These are phyloP conservation scores for Cataglyphis cursor DNA, from an alignment of 2,888 invertebrate genomes.

Conservation along the genomic window DNA sequence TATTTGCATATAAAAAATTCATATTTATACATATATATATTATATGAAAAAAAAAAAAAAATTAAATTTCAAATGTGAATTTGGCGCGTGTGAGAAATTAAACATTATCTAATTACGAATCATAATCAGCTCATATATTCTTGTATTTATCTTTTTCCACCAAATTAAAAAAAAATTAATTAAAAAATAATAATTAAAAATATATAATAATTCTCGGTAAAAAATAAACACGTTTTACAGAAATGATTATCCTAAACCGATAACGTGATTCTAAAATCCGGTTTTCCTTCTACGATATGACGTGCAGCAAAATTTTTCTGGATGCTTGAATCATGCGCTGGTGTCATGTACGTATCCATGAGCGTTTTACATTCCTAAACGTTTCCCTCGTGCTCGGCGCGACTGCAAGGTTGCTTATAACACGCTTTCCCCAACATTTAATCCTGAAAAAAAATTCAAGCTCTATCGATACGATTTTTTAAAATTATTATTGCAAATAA, in stretches of 20 bases:
- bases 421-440: constrained; percentile 16
- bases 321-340: constrained; percentile 50
- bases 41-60: too few species aligned
- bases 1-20: too few species aligned
- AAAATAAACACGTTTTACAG: neutral
- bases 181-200: too few species aligned
- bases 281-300: constrained; percentile 35
- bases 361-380: constrained; percentile 51
- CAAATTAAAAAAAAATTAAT: too few species aligned
- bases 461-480: neutral
- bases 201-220: too few species aligned
- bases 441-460: neutral
- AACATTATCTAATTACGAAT: too few species aligned
- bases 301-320: constrained; percentile 36
- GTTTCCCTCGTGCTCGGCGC: constrained; percentile 21
- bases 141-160: too few species aligned
- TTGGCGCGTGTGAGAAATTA: too few species aligned
- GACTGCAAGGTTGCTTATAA: constrained; percentile 19
- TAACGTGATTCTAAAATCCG: constrained; percentile 41
- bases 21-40: too few species aligned
- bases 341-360: constrained; percentile 12
- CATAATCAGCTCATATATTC: too few species aligned
- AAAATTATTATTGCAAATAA: neutral
- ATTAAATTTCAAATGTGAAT: too few species aligned
- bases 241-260: constrained; percentile 29